phyloP scores from a whole-genome alignment of 2,888 invertebrate species.

The Escarpia spicata region DNA sequence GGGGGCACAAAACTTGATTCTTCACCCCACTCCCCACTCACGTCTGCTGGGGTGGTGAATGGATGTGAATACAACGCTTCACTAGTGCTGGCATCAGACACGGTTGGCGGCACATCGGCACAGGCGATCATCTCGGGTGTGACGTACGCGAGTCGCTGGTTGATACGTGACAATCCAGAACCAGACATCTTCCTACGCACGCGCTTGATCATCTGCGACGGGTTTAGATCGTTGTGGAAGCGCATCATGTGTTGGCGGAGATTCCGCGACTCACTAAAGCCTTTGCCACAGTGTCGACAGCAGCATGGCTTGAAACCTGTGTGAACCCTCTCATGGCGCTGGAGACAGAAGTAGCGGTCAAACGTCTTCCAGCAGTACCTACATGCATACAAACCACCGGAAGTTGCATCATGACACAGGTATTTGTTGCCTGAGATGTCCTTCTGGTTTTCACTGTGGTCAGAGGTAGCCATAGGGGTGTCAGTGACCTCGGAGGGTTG shows the following conservation, averaged over 20 bases:
- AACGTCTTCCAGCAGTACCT: slow-evolving; percentile 63
- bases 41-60: background rate
- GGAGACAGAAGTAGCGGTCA: slow-evolving; percentile 59
- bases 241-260: slow-evolving; percentile 62
- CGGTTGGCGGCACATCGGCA: background rate
- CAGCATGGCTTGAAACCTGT: slow-evolving; percentile 63
- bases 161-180: background rate
- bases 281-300: slow-evolving; percentile 62
- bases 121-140: slow-evolving; percentile 20
- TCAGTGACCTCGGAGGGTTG: background rate
- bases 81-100: background rate
- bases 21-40: background rate
- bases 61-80: background rate
- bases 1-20: background rate
- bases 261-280: slow-evolving; percentile 63
- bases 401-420: background rate
- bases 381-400: slow-evolving; percentile 42
- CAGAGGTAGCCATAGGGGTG: slow-evolving; percentile 14
- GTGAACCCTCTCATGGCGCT: slow-evolving; percentile 64
- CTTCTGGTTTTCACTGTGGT: background rate
- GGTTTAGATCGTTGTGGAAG: slow-evolving; percentile 51
- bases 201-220: slow-evolving; percentile 13
- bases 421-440: background rate
- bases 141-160: slow-evolving; percentile 28
- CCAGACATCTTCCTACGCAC: background rate